Evolutionary conservation across 2,888 invertebrate species (phyloP).

Genomic region (Acronicta alni): DNA sequence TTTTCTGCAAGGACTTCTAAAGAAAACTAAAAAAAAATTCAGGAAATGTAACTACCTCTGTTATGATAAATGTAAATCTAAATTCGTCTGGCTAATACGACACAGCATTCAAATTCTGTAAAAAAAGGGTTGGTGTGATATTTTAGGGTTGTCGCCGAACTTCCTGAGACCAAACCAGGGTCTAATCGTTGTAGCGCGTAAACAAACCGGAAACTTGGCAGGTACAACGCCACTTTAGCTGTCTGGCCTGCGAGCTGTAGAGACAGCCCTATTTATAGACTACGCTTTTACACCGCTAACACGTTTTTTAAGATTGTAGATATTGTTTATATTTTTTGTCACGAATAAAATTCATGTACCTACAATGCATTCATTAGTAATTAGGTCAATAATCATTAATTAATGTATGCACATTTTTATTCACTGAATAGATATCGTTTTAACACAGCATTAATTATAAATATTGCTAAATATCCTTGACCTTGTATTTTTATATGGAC

Average conservation of each 20-base stretch:
- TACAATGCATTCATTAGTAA: too few species aligned
- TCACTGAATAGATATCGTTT: not conserved
- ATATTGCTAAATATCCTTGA: not conserved
- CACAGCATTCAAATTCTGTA: too few species aligned
- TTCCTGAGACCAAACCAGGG: slow-evolving; percentile 7
- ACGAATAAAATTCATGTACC: not conserved
- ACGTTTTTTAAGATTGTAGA: slow-evolving; percentile 6
- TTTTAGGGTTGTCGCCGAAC: slow-evolving; percentile 9
- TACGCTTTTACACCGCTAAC: slow-evolving; percentile 4
- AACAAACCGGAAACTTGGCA: slow-evolving; percentile 29
- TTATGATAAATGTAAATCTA: too few species aligned
- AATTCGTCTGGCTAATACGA: too few species aligned
- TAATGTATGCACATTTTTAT: not conserved
- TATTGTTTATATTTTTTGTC: not conserved
- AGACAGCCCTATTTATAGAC: slow-evolving; percentile 48
- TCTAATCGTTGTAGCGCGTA: slow-evolving; percentile 18
- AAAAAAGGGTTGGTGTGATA: not conserved
- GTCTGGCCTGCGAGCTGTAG: slow-evolving; percentile 20
- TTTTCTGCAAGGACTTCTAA: too few species aligned
- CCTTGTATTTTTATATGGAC: not conserved
- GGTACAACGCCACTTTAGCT: slow-evolving; percentile 35
- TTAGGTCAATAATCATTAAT: too few species aligned
- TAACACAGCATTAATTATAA: not conserved
- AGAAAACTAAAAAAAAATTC: too few species aligned
- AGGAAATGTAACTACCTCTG: too few species aligned